phyloP scores from a whole-genome alignment of 2,113 vertebrate species.

The Brachyhypopomus occidentalis region DNA sequence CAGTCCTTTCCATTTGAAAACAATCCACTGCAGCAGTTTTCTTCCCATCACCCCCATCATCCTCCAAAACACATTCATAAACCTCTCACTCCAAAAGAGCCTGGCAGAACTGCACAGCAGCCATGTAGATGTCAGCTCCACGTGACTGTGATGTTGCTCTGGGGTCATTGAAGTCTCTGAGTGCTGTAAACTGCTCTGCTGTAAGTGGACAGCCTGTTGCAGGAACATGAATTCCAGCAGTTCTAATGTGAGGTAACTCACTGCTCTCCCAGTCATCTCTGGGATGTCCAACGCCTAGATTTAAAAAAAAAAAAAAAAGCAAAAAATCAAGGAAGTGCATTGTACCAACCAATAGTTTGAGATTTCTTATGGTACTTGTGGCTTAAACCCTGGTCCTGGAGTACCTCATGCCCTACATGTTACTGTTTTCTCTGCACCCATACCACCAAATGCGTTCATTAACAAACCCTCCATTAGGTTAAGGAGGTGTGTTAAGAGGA shows the following conservation, averaged over 20 bases:
- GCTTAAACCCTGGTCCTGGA: constrained; percentile 9
- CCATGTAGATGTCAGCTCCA: constrained; percentile 12
- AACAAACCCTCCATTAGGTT: constrained; percentile 9
- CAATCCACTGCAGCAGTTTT: constrained; percentile 11
- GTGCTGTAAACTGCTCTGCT: constrained; percentile 24
- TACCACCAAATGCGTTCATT: neutral
- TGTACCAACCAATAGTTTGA: constrained; percentile 8
- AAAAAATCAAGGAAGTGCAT: constrained; percentile 4
- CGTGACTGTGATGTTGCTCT: constrained; percentile 30
- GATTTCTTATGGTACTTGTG: constrained; percentile 2
- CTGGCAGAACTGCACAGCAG: constrained; percentile 22
- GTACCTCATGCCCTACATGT: constrained; percentile 6
- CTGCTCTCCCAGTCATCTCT: constrained; percentile 35
- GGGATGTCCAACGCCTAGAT: constrained; percentile 3
- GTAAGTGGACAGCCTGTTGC: constrained; percentile 16
- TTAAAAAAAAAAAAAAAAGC: neutral
- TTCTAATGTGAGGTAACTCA: constrained; percentile 25
- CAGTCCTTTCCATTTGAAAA: neutral
- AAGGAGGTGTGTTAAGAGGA: neutral
- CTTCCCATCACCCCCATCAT: neutral
- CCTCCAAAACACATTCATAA: neutral
- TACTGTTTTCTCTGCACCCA: neutral
- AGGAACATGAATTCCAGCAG: constrained; percentile 15
- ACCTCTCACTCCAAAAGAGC: constrained; percentile 16
- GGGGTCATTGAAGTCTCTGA: constrained; percentile 2